Evolutionary conservation across 2,797 vertebrate genomes (phyloP).

Genomic region (Lepus townsendii): DNA sequence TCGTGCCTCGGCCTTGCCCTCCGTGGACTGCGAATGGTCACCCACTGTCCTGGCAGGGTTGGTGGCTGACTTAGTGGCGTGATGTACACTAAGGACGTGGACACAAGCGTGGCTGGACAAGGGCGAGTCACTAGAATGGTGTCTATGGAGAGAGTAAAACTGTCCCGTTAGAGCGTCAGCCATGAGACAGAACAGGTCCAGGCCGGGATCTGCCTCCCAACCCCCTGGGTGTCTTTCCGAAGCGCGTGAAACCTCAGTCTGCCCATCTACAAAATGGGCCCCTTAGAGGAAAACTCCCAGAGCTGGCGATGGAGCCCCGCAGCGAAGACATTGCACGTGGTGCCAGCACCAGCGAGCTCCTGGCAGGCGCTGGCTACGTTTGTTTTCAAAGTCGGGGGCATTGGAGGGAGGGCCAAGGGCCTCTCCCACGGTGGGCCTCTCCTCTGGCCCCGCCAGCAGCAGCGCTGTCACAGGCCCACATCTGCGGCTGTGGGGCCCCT

Average conservation of each 20-base stretch:
- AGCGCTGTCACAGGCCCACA: no score
- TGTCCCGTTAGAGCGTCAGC: background rate
- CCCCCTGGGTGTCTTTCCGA: background rate
- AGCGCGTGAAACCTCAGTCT: background rate
- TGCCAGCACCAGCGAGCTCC: no score
- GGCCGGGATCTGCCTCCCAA: background rate
- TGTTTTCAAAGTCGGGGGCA: background rate
- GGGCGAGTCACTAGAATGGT: background rate
- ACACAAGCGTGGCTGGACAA: rapidly evolving
- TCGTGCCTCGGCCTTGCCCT: background rate
- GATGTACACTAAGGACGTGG: rapidly evolving
- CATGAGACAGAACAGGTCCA: rapidly evolving
- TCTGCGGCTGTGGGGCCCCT: background rate
- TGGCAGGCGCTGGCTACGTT: rapidly evolving
- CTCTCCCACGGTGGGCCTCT: rapidly evolving
- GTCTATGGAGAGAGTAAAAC: background rate
- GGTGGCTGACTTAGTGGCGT: background rate
- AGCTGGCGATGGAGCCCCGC: rapidly evolving
- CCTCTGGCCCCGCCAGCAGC: rapidly evolving
- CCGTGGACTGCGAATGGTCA: background rate
- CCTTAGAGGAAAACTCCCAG: background rate
- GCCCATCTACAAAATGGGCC: background rate
- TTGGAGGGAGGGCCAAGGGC: background rate
- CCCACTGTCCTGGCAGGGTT: no score
- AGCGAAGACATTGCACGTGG: rapidly evolving